A percentile compares a stretch with the other conserved stretches of the same genome.
These are phyloP conservation scores for Venusia cambrica DNA, from an alignment of 2,888 invertebrate genomes.

Conservation along the genomic window DNA sequence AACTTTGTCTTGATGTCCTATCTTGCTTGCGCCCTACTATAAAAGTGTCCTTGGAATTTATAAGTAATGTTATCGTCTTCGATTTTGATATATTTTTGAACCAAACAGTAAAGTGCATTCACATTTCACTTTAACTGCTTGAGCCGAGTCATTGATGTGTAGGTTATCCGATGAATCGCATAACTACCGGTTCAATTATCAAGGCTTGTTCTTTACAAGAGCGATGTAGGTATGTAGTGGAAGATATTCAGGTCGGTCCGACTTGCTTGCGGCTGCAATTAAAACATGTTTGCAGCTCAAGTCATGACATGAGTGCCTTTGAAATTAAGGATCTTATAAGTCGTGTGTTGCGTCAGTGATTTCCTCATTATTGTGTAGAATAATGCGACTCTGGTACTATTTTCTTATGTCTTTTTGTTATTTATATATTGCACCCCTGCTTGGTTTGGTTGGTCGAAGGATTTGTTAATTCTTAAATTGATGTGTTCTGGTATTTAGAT, in stretches of 20 bases:
- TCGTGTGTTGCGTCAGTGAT: constrained; percentile 1
- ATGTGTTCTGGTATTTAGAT: no score
- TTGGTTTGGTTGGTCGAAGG: no score
- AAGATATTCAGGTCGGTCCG: constrained; percentile 50
- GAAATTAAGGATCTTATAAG: constrained; percentile 4
- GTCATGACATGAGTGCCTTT: constrained; percentile 36
- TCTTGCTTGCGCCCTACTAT: constrained; percentile 40
- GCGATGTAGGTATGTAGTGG: constrained; percentile 32
- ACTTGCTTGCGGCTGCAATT: constrained; percentile 44
- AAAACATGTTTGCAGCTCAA: constrained; percentile 42
- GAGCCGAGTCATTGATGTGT: constrained; percentile 24
- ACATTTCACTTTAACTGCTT: constrained; percentile 24
- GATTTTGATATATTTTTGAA: constrained; percentile 17
- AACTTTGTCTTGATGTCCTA: constrained; percentile 34
- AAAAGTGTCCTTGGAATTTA: constrained; percentile 32
- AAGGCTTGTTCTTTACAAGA: constrained; percentile 35
- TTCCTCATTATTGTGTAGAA: constrained; percentile 5
- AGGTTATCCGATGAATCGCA: constrained; percentile 38
- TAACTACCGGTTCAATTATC: constrained; percentile 40
- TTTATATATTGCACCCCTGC: no score
- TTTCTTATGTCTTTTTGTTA: no score
- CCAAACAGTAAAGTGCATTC: constrained; percentile 19
- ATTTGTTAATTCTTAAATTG: no score
- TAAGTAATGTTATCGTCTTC: constrained; percentile 21
- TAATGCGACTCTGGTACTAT: no score